Conservation (phyloP, 1,140 invertebrate species). For the Dermatophagoides farinae region DNA sequence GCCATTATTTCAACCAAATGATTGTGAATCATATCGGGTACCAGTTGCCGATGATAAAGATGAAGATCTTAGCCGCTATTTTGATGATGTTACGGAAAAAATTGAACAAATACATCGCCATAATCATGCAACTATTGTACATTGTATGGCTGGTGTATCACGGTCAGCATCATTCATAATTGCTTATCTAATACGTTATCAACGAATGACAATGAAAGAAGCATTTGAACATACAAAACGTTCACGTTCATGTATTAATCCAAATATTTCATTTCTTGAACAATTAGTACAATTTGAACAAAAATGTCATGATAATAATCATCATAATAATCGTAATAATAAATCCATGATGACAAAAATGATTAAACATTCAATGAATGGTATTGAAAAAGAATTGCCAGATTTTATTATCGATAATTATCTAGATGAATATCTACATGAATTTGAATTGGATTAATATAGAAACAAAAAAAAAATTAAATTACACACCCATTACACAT, state of each 20-base stretch:
- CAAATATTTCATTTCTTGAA: conserved; percentile 7
- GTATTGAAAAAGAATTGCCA: background rate
- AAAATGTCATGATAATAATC: background rate
- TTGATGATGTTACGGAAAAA: conserved; percentile 2
- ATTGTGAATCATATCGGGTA: background rate
- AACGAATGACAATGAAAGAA: conserved; percentile 46
- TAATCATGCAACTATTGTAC: conserved; percentile 36
- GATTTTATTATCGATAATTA: background rate
- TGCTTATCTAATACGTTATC: conserved; percentile 67
- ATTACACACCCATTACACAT: too few relatives aligned
- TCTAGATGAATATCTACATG: background rate
- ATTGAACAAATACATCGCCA: background rate
- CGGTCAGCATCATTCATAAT: conserved; percentile 60
- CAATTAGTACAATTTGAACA: conserved; percentile 23
- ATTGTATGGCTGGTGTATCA: conserved; percentile 72
- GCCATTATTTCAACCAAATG: background rate
- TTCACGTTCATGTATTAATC: background rate
- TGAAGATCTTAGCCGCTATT: background rate
- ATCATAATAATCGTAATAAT: background rate
- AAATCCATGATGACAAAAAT: background rate
- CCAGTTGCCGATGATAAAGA: conserved; percentile 2
- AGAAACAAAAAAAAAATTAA: too few relatives aligned
- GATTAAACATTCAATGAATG: background rate
- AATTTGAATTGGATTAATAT: background rate
- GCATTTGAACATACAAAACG: conserved; percentile 31